A percentile compares a stretch with the other conserved stretches of the same genome.
Evolutionary conservation across 2,888 invertebrate genomes (phyloP).

Genomic region (Cylindroiulus punctatus): DNA sequence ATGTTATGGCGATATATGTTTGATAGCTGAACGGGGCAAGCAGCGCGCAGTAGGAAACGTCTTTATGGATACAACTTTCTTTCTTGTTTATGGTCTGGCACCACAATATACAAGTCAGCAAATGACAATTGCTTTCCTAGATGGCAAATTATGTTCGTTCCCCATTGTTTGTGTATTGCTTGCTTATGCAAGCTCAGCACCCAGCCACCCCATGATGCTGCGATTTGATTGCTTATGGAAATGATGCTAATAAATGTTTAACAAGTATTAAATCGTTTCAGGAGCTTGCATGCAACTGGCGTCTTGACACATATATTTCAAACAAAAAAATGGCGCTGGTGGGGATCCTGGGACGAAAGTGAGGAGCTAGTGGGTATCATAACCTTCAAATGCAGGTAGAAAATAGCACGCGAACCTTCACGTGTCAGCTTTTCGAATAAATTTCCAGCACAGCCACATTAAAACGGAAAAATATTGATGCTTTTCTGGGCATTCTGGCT

Average conservation of each 20-base stretch:
- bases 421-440: background rate
- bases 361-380: constrained; percentile 21
- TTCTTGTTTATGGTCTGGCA: background rate
- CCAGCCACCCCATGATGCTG: background rate
- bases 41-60: background rate
- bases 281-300: background rate
- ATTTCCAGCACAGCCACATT: background rate
- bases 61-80: constrained; percentile 40
- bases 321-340: background rate
- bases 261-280: constrained; percentile 21
- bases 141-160: constrained; percentile 21
- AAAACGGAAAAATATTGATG: background rate
- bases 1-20: background rate
- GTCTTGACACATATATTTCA: background rate
- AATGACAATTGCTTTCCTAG: background rate
- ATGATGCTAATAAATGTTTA: constrained; percentile 45
- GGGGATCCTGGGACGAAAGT: constrained; percentile 17
- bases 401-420: background rate
- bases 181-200: background rate
- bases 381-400: background rate
- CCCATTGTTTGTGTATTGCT: constrained; percentile 14
- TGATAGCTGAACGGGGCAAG: background rate
- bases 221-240: constrained; percentile 39
- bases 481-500: background rate
- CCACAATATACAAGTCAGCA: constrained; percentile 5